Conservation (phyloP, 1,140 invertebrate genomes). For the Aleiodes sp. region DNA sequence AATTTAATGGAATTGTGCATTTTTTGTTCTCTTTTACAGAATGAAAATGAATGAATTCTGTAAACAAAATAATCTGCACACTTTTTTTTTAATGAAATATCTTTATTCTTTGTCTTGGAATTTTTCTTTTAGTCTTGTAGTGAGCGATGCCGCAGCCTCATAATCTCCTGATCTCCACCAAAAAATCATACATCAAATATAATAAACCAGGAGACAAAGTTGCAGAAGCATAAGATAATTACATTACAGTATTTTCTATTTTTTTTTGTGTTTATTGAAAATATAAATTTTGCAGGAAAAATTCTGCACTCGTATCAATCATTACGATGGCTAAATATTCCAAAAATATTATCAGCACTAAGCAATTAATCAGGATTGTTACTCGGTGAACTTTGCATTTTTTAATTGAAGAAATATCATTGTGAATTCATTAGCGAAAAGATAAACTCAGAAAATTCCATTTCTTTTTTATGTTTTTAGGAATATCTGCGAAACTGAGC, state of each 20-base stretch:
- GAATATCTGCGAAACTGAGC: too few relatives aligned
- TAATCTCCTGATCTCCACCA: conserved; percentile 25
- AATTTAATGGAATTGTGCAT: too few relatives aligned
- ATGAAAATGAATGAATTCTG: too few relatives aligned
- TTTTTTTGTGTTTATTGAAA: neutral
- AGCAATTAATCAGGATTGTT: neutral
- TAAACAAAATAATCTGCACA: too few relatives aligned
- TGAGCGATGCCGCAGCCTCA: conserved; percentile 48
- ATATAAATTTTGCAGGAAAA: neutral
- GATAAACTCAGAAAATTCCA: too few relatives aligned
- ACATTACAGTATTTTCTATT: neutral
- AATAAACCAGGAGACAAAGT: neutral
- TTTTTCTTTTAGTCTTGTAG: conserved; percentile 48
- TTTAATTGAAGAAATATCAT: too few relatives aligned
- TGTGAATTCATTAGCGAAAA: too few relatives aligned
- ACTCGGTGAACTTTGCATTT: too few relatives aligned
- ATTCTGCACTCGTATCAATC: neutral
- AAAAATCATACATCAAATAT: neutral
- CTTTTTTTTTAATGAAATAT: too few relatives aligned
- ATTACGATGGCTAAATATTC: neutral
- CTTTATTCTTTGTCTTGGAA: too few relatives aligned
- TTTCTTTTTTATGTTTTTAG: too few relatives aligned
- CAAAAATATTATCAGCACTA: neutral
- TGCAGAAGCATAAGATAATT: neutral
- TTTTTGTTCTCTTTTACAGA: too few relatives aligned